Evolutionary conservation across 2,888 invertebrate genomes (phyloP), one percentile per base, ranked within the genome.

Genomic region (Conops quadrifasciatus): DNA sequence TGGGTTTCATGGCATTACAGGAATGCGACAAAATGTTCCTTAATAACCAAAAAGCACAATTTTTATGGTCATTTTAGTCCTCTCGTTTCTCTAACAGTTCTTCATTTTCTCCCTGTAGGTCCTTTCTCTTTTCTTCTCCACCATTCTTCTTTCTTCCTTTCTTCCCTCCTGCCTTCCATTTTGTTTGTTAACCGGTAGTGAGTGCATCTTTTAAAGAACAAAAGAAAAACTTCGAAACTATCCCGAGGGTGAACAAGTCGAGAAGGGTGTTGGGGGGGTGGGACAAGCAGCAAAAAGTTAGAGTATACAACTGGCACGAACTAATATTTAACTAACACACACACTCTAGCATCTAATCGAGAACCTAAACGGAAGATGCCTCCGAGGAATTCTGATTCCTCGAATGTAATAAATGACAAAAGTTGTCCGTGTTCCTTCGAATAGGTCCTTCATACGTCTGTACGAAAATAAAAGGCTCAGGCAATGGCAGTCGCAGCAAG

Each of bases 361-460:
- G 9, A 7, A 36, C 36, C 5, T 36, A 36, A 63, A 63, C 47
- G 43, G 4, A 21, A 43, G 16, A 36, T 51, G 49, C 36, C 49
- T 62, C 30, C 51, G n/a, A 62, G 62, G 62, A 62, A 49, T 51
- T 60, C 62, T 24, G 49, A 62, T 68, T 58, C 62, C 36, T 36
- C 36, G 36, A 49, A 59, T 24, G 62, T 68, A 62, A 68, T 68
- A 62, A 68, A 68, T 68, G 68, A 62, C 60, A 68, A 68, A 68
- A 68, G 68, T 68, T 68, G 30, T n/a, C 19, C 60, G 4, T 36
- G 9, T 36, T 36, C 36, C 36, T n/a, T n/a, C n/a, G n/a, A n/a
- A n/a, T n/a, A n/a, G n/a, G n/a, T n/a, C n/a, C n/a, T n/a, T n/a
- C n/a, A 36, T 36, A 7, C 9, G 36, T 36, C 9, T 36, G 9